Evolutionary conservation across 2,113 vertebrate genomes (phyloP), one percentile per base, ranked within the genome.

Genomic region (Montifringilla adamsi): DNA sequence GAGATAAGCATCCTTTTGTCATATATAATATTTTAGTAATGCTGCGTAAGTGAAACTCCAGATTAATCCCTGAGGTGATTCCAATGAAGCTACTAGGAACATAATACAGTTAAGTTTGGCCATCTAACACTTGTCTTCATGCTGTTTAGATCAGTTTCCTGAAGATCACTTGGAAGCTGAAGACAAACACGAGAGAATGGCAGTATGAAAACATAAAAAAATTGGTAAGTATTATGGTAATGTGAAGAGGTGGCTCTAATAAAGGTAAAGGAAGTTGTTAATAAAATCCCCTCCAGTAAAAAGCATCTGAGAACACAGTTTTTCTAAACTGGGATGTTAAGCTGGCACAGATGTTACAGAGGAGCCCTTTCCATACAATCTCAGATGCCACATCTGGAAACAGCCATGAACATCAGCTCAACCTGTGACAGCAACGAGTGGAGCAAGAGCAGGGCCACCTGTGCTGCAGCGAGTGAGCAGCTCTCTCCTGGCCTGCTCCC

Each of bases 401-500:
- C 19, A 72, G 49, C 39, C 52, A 10, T 2, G 16, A 76, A 24
- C 41, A 52, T 49, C 81, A 73, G 76, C 73, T 93, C 47, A 68
- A 68, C 64, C 80, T 64, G 69, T 16, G 37, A 10, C 37, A 8
- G 28, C 0, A 2, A 47, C 0, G 3, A 62, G 37, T 35, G 16
- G 31, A 59, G 82, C 31, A 50, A 50, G 92, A 77, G 50, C 85
- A 43, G 79, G 72, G 72, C 64, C 89, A 84, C 93, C 73, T 92
- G 91, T 30, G 77, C 72, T 30, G 35, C 60, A 30, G 52, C 12
- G 62, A 47, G 47, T 0, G 22, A 80, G 46, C 4, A 2, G 23
- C 16, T 81, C 68, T 59, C 70, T 60, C 43, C 52, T 94, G 76
- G 94, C 91, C 76, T 21, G 33, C 66, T 87, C 64, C 89, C 89